Evolutionary conservation across 1,140 invertebrate genomes (phyloP).

Genomic region (Nymphalis io): DNA sequence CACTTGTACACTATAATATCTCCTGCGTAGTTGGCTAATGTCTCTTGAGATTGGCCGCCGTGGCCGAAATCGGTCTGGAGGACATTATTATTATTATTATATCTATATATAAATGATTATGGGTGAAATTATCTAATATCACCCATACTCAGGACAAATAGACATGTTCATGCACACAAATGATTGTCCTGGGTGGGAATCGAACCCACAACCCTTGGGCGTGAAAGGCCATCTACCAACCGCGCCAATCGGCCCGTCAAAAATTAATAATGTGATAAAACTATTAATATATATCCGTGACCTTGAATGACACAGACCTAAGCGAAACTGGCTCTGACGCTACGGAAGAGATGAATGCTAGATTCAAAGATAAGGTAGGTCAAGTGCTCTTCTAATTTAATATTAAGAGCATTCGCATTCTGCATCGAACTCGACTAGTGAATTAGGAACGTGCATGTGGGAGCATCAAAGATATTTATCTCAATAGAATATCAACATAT

Average conservation of each 20-base stretch:
- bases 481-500: neutral
- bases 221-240: no score
- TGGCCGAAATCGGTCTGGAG: no score
- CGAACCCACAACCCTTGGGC: no score
- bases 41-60: no score
- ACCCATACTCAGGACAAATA: no score
- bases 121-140: no score
- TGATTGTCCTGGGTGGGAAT: no score
- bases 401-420: conserved; percentile 11
- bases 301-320: neutral
- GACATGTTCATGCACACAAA: no score
- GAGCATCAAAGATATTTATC: neutral
- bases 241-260: neutral
- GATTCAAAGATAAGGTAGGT: conserved; percentile 24
- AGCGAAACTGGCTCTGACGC: conserved; percentile 1
- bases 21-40: no score
- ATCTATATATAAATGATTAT: no score
- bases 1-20: no score
- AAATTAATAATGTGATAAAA: neutral
- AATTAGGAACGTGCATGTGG: neutral
- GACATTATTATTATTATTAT: no score
- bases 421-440: neutral
- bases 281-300: neutral
- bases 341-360: conserved; percentile 4
- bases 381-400: conserved; percentile 24